These are phyloP conservation scores for Porites divaricata DNA, from an alignment of 92 coral and sea anemone genomes.

Conservation along the genomic window DNA sequence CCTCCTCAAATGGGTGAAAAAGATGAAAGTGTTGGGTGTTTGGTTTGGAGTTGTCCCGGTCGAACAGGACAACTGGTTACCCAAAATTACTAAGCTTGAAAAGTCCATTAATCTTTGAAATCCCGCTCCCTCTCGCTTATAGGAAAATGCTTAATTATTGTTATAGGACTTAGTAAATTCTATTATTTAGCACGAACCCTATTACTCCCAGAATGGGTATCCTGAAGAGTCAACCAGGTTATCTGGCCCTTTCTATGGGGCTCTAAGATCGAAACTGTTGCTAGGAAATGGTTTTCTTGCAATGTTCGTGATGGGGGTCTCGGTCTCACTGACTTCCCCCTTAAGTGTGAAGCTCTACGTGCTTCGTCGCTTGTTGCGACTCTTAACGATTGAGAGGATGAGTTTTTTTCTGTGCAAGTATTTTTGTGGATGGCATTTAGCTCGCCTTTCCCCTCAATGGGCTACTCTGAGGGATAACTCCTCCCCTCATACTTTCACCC, in stretches of 20 bases:
- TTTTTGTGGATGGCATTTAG: no score
- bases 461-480: no score
- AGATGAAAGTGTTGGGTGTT: slow-evolving; percentile 1
- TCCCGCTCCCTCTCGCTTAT: not conserved
- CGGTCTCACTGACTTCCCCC: no score
- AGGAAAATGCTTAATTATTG: not conserved
- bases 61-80: not conserved
- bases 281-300: not conserved
- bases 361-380: not conserved
- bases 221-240: not conserved
- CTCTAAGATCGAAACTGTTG: slow-evolving; percentile 4
- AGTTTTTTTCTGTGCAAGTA: no score
- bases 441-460: no score
- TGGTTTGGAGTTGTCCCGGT: not conserved
- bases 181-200: slow-evolving; percentile 4
- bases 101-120: no score
- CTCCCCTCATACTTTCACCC: not conserved
- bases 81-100: not conserved
- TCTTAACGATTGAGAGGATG: no score
- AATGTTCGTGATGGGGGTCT: no score
- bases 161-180: slow-evolving; percentile 4
- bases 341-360: no score
- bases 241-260: slow-evolving; percentile 46
- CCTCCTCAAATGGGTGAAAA: slow-evolving; percentile 21
- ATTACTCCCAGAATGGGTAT: not conserved